phyloP scores from a whole-genome alignment of 2,888 invertebrate genomes.

The Epinotia bilunana region DNA sequence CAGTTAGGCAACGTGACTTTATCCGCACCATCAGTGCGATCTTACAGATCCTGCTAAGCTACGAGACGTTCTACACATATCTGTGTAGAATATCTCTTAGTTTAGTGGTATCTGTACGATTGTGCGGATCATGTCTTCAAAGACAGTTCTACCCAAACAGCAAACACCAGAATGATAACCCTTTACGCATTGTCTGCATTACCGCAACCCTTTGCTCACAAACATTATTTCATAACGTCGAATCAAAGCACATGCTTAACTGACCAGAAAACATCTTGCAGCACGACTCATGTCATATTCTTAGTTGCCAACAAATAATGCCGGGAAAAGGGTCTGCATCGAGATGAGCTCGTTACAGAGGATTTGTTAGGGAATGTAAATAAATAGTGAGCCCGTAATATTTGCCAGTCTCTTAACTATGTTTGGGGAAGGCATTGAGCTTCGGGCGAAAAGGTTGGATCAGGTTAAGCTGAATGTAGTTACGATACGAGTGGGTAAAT shows the following conservation, averaged over 20 bases:
- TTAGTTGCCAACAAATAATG: conserved; percentile 27
- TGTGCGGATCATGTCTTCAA: no score
- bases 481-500: conserved; percentile 33
- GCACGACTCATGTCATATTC: conserved; percentile 28
- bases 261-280: conserved; percentile 10
- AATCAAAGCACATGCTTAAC: neutral
- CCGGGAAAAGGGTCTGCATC: conserved; percentile 15
- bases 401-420: conserved; percentile 71
- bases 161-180: no score
- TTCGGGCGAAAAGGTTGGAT: conserved; percentile 42
- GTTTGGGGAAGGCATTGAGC: conserved; percentile 57
- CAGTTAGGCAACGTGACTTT: no score
- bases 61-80: no score
- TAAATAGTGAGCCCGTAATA: conserved; percentile 59
- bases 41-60: no score
- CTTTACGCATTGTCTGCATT: no score
- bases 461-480: conserved; percentile 41
- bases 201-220: conserved; percentile 4
- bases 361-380: conserved; percentile 69
- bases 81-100: no score
- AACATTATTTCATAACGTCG: conserved; percentile 12
- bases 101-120: no score
- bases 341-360: conserved; percentile 64
- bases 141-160: no score
- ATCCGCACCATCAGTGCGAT: no score